A percentile compares a stretch with the other conserved stretches of the same genome.
These are phyloP conservation scores for Chaenodraco wilsoni DNA, from an alignment of 2,797 vertebrate genomes.

Conservation along the genomic window DNA sequence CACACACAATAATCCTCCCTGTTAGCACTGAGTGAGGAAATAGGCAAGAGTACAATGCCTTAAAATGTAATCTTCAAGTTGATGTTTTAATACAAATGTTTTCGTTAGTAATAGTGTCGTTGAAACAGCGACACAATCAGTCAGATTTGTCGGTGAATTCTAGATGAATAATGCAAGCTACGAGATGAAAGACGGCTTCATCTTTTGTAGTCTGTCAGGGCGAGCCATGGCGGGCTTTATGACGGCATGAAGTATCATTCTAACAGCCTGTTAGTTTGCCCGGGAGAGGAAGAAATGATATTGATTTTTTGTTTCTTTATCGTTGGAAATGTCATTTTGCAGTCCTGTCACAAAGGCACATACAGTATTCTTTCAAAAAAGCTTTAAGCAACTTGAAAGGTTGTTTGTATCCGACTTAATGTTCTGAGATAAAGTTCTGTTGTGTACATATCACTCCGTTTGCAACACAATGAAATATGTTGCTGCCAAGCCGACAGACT, in stretches of 20 bases:
- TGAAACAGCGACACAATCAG: conserved; percentile 70
- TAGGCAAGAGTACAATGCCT: not conserved
- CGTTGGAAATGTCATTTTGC: conserved; percentile 65
- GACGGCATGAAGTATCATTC: conserved; percentile 54
- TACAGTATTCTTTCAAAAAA: conserved; percentile 31
- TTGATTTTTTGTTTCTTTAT: conserved; percentile 63
- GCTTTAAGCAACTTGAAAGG: conserved; percentile 7
- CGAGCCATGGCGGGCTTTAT: conserved; percentile 57
- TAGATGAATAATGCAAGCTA: conserved; percentile 74
- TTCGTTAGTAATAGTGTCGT: conserved; percentile 44
- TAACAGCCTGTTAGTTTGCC: conserved; percentile 72
- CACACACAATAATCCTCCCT: conserved; percentile 34
- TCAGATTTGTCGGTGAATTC: conserved; percentile 64
- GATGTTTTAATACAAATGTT: conserved; percentile 8
- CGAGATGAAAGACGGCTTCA: conserved; percentile 67
- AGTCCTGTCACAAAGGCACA: conserved; percentile 39
- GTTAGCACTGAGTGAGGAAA: conserved; percentile 30
- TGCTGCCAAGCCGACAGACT: conserved; percentile 10
- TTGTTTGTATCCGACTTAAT: conserved; percentile 13
- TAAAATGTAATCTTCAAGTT: not conserved
- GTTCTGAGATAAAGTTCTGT: conserved; percentile 5
- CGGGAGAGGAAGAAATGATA: conserved; percentile 50
- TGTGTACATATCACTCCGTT: not conserved
- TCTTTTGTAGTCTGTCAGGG: conserved; percentile 76
- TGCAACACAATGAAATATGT: conserved; percentile 16